Evolutionary conservation across 2,888 invertebrate genomes (phyloP).

Genomic region (Creontiades dilutus): DNA sequence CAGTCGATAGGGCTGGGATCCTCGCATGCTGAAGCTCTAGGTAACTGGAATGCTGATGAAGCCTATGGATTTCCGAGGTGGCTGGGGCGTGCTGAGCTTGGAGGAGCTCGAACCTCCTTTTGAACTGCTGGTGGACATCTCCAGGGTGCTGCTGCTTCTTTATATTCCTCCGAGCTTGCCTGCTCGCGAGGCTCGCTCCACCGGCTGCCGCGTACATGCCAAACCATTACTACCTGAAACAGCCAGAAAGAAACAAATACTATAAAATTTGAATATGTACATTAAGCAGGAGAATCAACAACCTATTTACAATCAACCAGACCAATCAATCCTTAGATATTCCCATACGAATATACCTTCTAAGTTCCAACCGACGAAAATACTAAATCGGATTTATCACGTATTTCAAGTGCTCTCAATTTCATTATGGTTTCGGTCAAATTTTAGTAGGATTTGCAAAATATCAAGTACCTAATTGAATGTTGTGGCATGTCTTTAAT

Average conservation of each 20-base stretch:
- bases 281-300: too few species aligned
- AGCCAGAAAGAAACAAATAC: constrained; percentile 42
- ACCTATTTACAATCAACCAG: too few species aligned
- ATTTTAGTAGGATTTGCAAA: too few species aligned
- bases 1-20: constrained; percentile 74
- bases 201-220: constrained; percentile 93
- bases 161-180: constrained; percentile 83
- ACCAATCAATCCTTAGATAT: too few species aligned
- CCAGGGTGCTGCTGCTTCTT: constrained; percentile 76
- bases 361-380: too few species aligned
- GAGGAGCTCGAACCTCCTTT: constrained; percentile 82
- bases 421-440: too few species aligned
- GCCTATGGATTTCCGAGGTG: constrained; percentile 76
- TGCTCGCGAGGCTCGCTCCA: constrained; percentile 91
- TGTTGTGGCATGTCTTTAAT: too few species aligned
- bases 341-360: too few species aligned
- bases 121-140: constrained; percentile 80
- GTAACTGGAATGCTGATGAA: constrained; percentile 76
- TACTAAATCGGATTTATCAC: too few species aligned
- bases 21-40: constrained; percentile 76
- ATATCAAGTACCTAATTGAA: too few species aligned
- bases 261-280: background rate
- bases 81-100: constrained; percentile 81
- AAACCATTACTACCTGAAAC: constrained; percentile 73
- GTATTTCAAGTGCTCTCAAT: too few species aligned